Evolutionary conservation across 92 coral and sea anemone species (phyloP).

Genomic region (Virgularia gustaviana): DNA sequence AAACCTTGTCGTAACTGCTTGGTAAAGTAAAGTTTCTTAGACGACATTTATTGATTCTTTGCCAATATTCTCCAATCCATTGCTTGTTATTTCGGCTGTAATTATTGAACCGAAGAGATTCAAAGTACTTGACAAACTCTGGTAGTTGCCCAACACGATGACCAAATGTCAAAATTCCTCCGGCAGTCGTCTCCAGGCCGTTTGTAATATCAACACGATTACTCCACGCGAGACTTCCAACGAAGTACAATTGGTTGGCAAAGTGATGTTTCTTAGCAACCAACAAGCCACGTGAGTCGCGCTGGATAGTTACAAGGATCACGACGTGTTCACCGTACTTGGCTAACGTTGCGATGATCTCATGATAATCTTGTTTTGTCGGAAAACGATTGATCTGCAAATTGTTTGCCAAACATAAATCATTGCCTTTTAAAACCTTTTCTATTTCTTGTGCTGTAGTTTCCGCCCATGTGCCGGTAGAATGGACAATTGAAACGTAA

Average conservation of each 20-base stretch:
- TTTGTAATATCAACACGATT: conserved; percentile 75
- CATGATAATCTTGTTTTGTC: not conserved
- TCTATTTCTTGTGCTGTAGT: conserved; percentile 54
- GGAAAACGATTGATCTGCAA: not conserved
- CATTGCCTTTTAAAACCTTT: conserved; percentile 31
- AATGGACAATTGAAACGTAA: conserved; percentile 63
- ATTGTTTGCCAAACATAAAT: not conserved
- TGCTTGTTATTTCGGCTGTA: conserved; percentile 49
- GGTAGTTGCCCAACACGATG: conserved; percentile 74
- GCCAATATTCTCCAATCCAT: conserved; percentile 95
- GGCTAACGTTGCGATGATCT: not conserved
- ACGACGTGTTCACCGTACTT: not conserved
- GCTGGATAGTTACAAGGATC: not conserved
- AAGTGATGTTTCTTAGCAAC: not conserved
- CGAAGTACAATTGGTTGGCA: conserved; percentile 56
- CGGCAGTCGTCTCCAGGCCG: conserved; percentile 72
- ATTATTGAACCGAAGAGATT: conserved; percentile 37
- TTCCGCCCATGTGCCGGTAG: conserved; percentile 67
- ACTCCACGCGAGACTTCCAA: conserved; percentile 98
- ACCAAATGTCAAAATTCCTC: conserved; percentile 79
- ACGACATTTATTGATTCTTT: conserved; percentile 55
- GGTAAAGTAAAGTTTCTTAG: conserved; percentile 35
- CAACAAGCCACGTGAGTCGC: not conserved
- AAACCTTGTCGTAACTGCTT: conserved; percentile 39
- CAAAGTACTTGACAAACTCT: conserved; percentile 60